A percentile compares a stretch with the other conserved stretches of the same genome.
Evolutionary conservation across 2,113 vertebrate genomes (phyloP).

Genomic region (Otocyon megalotis): DNA sequence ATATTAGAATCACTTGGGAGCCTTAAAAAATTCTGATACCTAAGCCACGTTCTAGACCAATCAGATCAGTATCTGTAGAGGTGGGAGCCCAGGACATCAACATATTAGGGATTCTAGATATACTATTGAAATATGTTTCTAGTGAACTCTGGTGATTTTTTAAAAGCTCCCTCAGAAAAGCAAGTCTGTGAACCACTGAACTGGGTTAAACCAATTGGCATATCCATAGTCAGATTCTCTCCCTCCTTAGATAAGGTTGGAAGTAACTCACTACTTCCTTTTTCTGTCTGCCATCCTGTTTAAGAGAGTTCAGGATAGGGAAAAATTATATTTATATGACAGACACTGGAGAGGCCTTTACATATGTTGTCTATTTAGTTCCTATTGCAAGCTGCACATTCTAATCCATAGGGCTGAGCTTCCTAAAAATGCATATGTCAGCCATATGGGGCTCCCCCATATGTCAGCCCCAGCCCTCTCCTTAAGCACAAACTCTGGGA

Average conservation of each 20-base stretch:
- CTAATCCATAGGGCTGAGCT: neutral
- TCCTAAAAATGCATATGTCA: neutral
- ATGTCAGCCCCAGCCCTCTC: neutral
- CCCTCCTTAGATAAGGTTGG: neutral
- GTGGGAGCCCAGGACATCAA: neutral
- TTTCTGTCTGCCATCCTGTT: neutral
- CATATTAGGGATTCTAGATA: neutral
- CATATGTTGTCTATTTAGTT: neutral
- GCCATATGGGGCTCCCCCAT: no score
- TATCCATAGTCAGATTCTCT: neutral
- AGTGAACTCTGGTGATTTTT: slow-evolving; percentile 8
- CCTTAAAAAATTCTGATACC: neutral
- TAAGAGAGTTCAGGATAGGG: neutral
- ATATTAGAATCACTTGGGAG: neutral
- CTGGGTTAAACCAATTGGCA: neutral
- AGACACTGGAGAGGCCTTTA: neutral
- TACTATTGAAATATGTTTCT: neutral
- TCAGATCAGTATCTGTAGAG: neutral
- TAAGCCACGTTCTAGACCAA: neutral
- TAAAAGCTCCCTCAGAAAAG: neutral
- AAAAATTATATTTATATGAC: neutral
- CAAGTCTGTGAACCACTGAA: neutral
- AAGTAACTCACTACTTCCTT: neutral
- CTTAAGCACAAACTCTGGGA: neutral
- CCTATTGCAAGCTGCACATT: neutral